Base-by-base conservation (phyloP, 2,888 invertebrate genomes). In the Laspeyria flexula region DNA sequence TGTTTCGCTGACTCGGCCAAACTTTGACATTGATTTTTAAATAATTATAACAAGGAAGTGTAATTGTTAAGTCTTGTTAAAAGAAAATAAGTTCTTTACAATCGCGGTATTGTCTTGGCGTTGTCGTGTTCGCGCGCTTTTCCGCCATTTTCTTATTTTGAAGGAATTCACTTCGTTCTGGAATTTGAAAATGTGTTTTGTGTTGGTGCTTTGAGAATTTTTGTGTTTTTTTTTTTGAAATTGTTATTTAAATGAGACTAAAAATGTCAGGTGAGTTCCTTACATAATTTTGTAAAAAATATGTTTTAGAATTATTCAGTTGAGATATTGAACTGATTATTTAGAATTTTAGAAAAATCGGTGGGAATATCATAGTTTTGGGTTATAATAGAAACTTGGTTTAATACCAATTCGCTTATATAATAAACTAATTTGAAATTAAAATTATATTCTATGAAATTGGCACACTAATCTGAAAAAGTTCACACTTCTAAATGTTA, bases 11-110 rank as follows among this genome's bases (percentile, higher is more conserved):
- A 83, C 60, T 48, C 25, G 15, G 67, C 75, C 50, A 56, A 66
- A 66, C 71, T 64, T 52, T 77, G 82, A 79, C 85, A 83, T 83
- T 85, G 80, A 77, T 77, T 55, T 70, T 64, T 55, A 72, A 79
- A 80, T 81, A 81, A 81, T 75, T 74, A 65, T 68, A 78, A 75
- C 71, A 75, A 75, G 79, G 76, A 76, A 73, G 68, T 67, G 25
- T 29, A 42, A 16, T 51, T 25, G 51, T 73, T 62, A 53, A 57
- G 54, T 70, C 55, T 61, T 31, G 40, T 58, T 43, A 56, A 44
- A 56, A 71, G 57, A 67, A 60, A 56, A 58, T 54, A n/a, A 62
- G 34, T 53, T 71, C 40, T 60, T 43, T 63, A 64, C 58, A 67
- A 69, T 63, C 51, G 54, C 67, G 51, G 38, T 31, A 51, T 37